Evolutionary conservation across 2,797 vertebrate species (phyloP).

Genomic region (Galago senegalensis): DNA sequence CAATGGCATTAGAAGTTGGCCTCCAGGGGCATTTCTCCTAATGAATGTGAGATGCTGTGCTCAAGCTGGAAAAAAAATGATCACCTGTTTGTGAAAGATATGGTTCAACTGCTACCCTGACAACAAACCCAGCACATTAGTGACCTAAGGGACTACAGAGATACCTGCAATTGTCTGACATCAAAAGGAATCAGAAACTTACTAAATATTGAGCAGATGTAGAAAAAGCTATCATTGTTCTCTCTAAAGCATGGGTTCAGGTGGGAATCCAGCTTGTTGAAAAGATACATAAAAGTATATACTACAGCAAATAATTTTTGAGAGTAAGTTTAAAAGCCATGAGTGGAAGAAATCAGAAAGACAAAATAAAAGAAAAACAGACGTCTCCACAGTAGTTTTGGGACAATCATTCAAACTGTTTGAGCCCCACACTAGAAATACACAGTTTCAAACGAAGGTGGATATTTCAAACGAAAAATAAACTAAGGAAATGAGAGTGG

Average conservation of each 20-base stretch:
- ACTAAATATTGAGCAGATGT: constrained; percentile 54
- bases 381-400: neutral
- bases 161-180: constrained; percentile 56
- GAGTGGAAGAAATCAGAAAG: constrained; percentile 27
- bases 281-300: neutral
- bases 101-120: constrained; percentile 77
- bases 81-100: constrained; percentile 77
- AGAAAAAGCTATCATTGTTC: constrained; percentile 48
- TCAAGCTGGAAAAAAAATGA: constrained; percentile 54
- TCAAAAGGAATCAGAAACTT: constrained; percentile 68
- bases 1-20: neutral
- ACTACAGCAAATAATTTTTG: neutral
- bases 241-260: neutral
- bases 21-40: constrained; percentile 70
- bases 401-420: neutral
- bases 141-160: constrained; percentile 68
- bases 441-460: neutral
- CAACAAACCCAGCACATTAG: constrained; percentile 69
- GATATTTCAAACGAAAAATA: constrained; percentile 21
- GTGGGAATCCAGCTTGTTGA: neutral
- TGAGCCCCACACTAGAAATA: neutral
- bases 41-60: constrained; percentile 65
- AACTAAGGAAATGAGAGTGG: neutral
- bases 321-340: neutral
- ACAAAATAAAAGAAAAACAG: neutral